Conservation (phyloP, 2,113 vertebrate species). For the Callopanchax toddi region DNA sequence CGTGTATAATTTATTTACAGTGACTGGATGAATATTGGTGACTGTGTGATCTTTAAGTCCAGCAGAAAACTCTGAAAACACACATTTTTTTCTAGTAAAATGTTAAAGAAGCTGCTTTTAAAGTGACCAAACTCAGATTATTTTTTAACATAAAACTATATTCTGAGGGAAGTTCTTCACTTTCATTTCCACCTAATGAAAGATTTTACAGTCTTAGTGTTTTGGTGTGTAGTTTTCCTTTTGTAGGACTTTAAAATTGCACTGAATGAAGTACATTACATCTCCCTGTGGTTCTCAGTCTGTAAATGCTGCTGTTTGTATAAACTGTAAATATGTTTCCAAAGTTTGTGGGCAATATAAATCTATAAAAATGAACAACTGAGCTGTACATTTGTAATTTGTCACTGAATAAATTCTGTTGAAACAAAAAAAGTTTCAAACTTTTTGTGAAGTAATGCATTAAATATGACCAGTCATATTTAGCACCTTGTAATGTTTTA, state of each 20-base stretch:
- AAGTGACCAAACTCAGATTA: too few species aligned
- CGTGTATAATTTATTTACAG: conserved; percentile 30
- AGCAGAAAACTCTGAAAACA: conserved; percentile 11
- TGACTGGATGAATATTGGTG: conserved; percentile 7
- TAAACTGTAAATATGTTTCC: conserved; percentile 52
- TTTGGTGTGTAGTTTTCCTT: conserved; percentile 1
- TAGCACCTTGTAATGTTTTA: too few species aligned
- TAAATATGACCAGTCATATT: too few species aligned
- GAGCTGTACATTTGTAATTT: conserved; percentile 32
- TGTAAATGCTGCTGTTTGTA: conserved; percentile 35
- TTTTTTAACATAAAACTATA: too few species aligned
- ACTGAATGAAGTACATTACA: conserved; percentile 10
- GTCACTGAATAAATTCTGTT: conserved; percentile 48
- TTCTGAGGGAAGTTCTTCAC: background rate
- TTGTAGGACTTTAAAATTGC: conserved; percentile 16
- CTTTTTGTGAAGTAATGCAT: too few species aligned
- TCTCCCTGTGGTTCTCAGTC: background rate
- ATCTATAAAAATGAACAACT: conserved; percentile 9
- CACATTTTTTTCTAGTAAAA: too few species aligned
- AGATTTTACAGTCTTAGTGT: background rate
- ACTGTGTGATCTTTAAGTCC: conserved; percentile 17
- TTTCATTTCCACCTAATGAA: background rate
- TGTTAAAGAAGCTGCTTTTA: too few species aligned
- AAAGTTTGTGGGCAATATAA: conserved; percentile 5
- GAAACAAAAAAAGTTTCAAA: background rate